Evolutionary conservation across 2,888 invertebrate genomes (phyloP).

Genomic region (Apodemia hepburni): DNA sequence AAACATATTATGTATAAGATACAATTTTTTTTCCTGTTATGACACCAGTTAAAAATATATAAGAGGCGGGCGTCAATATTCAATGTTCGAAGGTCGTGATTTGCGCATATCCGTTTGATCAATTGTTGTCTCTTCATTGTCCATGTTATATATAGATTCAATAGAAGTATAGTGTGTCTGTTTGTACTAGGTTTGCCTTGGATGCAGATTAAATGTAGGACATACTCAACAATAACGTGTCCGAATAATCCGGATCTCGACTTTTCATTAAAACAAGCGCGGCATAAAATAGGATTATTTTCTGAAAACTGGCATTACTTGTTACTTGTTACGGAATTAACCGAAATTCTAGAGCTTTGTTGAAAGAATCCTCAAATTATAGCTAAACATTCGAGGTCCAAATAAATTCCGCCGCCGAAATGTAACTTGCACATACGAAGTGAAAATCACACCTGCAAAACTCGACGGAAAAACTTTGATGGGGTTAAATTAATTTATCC

Average conservation of each 20-base stretch:
- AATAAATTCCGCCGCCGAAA: too few species aligned
- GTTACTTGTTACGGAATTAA: not conserved
- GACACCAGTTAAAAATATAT: not conserved
- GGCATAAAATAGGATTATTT: not conserved
- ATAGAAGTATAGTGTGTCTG: not conserved
- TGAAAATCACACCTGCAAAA: too few species aligned
- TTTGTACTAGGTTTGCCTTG: not conserved
- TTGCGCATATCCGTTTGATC: constrained; percentile 4
- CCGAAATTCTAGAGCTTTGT: not conserved
- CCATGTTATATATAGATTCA: not conserved
- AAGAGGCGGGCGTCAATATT: constrained; percentile 1
- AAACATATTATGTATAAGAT: too few species aligned
- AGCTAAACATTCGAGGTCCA: not conserved
- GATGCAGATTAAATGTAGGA: not conserved
- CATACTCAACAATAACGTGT: not conserved
- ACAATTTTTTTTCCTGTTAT: not conserved
- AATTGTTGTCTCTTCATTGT: constrained; percentile 2
- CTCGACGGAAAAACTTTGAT: too few species aligned
- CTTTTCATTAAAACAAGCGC: not conserved
- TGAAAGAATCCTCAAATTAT: not conserved
- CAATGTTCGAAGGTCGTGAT: constrained; percentile 2
- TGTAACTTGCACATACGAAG: too few species aligned
- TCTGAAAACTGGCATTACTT: not conserved
- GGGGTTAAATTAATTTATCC: too few species aligned
- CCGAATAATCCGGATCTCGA: not conserved